These are phyloP conservation scores for Capitella teleta DNA, from an alignment of 1,140 invertebrate species.

Conservation along the genomic window DNA sequence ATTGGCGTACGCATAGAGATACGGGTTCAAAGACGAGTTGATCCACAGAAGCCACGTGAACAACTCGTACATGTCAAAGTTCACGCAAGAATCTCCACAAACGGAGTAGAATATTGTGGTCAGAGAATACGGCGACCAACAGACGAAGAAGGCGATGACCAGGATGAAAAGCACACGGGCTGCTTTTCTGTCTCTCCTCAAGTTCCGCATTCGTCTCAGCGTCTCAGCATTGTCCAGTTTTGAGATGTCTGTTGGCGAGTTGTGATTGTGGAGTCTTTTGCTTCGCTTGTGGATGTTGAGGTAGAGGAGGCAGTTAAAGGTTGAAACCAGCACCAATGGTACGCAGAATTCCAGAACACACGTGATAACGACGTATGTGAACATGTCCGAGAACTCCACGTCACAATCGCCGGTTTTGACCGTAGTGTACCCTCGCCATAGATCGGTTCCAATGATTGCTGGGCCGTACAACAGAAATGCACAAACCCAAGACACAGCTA, in stretches of 20 bases:
- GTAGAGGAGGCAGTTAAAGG: slow-evolving; percentile 17
- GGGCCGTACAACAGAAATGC: slow-evolving; percentile 20
- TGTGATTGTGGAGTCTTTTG: neutral
- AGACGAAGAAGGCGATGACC: slow-evolving; percentile 4
- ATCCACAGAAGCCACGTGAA: slow-evolving; percentile 14
- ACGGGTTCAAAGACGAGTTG: slow-evolving; percentile 14
- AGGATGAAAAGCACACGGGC: slow-evolving; percentile 4
- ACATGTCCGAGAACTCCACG: slow-evolving; percentile 19
- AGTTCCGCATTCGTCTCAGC: neutral
- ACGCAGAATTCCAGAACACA: slow-evolving; percentile 20
- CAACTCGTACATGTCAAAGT: slow-evolving; percentile 12
- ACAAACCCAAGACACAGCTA: slow-evolving; percentile 17
- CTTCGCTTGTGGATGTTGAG: slow-evolving; percentile 15
- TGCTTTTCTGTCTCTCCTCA: slow-evolving; percentile 13
- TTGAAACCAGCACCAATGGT: slow-evolving; percentile 14
- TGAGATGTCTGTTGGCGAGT: too few species aligned
- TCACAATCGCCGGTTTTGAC: slow-evolving; percentile 17
- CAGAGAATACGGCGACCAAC: slow-evolving; percentile 11
- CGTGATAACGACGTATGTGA: slow-evolving; percentile 15
- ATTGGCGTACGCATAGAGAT: slow-evolving; percentile 10
- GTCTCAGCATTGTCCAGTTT: neutral
- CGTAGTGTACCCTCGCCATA: slow-evolving; percentile 15
- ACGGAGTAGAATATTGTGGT: neutral
- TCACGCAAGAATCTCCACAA: slow-evolving; percentile 4
- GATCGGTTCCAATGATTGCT: slow-evolving; percentile 23